Evolutionary conservation across 2,113 vertebrate species (phyloP), one percentile per base, ranked within the genome.

Genomic region (Rallus limicola): DNA sequence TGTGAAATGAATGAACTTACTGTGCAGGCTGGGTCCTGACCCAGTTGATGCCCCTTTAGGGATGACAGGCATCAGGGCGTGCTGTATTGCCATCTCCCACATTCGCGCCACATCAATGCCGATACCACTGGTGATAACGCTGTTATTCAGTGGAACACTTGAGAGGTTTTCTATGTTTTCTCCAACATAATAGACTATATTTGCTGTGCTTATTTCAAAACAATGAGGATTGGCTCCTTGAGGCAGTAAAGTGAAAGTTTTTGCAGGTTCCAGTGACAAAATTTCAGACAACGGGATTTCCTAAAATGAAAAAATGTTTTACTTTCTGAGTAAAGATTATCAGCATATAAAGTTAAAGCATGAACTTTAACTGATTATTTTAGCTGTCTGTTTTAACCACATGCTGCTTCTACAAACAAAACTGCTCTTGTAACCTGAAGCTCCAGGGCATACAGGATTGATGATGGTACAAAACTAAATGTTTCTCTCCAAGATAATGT

Each of bases 271-370:
- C 98, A 99, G 96, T 58, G 98, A 99, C 82, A 99, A 97, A 96
- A 99, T 98, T 98, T 99, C 99, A 42, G 99, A 99, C 94, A 99
- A 97, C 40, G 99, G 99, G 89, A 99, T 99, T 98, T 99, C 99
- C 99, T 99, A 97, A 67, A 90, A 95, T 85, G 23, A 94, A 92
- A 96, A 68, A 53, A 3, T 3, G 8, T 31, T 62, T 88, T 67
- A 68, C 3, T 71, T n/a, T 81, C 31, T 70, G 11, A 75, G 48
- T 48, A 50, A 60, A 95, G 28, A 85, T 84, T 87, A 90, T 46
- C 33, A 91, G 88, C 67, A 86, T 14, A n/a, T 3, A 38, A 71
- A 82, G 70, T 5, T 67, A 74, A 72, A 62, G 36, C 24, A 36
- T 26, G 21, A 93, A 38, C 10, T 69, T 93, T 87, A 38, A 91